These are phyloP conservation scores for Cettia cetti DNA, from an alignment of 2,113 vertebrate species.

Conservation along the genomic window DNA sequence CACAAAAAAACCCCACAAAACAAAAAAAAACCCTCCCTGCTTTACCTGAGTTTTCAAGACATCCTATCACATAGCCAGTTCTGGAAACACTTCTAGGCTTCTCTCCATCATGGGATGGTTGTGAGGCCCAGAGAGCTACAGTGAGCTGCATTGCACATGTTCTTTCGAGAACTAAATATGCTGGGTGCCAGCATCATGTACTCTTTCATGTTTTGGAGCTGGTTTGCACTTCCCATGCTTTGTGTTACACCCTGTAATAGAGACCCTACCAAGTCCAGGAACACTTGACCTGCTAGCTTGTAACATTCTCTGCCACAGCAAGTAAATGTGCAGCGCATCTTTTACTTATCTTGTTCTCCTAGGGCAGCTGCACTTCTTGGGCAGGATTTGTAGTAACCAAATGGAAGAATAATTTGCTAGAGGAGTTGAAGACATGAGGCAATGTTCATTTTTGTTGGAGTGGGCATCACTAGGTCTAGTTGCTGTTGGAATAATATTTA, in stretches of 20 bases:
- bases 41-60: neutral
- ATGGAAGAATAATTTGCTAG: accelerated
- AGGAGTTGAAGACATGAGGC: neutral
- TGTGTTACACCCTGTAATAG: accelerated
- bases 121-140: neutral
- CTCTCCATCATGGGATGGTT: accelerated
- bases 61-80: neutral
- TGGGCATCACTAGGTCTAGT: neutral
- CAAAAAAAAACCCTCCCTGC: accelerated
- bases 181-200: neutral
- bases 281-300: neutral
- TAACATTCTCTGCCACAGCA: neutral
- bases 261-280: accelerated
- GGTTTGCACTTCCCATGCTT: neutral
- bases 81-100: neutral
- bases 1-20: no score
- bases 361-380: neutral
- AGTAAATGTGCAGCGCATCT: neutral
- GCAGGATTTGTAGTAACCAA: neutral
- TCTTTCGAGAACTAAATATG: accelerated
- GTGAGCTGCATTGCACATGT: accelerated
- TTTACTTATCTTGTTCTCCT: neutral
- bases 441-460: neutral
- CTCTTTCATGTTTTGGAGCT: neutral
- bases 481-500: neutral